Conservation (phyloP, 2,888 invertebrate genomes). For the Temnothorax unifasciatus region DNA sequence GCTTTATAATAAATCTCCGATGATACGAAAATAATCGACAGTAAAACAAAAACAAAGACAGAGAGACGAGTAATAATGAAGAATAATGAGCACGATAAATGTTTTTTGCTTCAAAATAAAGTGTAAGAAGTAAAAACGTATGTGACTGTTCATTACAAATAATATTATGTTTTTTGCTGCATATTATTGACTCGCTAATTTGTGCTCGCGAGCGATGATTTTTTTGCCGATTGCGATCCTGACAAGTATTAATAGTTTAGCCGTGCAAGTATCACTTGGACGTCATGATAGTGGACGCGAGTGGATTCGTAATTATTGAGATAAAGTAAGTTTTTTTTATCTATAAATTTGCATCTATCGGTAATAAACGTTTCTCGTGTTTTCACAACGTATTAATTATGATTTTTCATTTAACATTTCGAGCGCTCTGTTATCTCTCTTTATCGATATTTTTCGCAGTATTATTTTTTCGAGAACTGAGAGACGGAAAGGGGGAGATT, state of each 20-base stretch:
- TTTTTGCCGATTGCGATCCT: slow-evolving; percentile 5
- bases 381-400: neutral
- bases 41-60: neutral
- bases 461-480: neutral
- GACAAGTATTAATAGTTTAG: slow-evolving; percentile 11
- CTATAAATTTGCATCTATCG: neutral
- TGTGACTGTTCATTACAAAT: neutral
- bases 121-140: neutral
- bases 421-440: neutral
- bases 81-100: neutral
- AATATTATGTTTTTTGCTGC: neutral
- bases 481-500: neutral
- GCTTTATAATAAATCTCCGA: neutral
- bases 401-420: neutral
- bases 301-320: slow-evolving; percentile 27
- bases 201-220: neutral
- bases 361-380: neutral
- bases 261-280: neutral
- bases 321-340: slow-evolving; percentile 19
- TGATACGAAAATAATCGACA: neutral
- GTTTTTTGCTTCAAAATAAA: neutral
- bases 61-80: neutral
- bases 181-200: slow-evolving; percentile 11
- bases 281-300: neutral
- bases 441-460: too few relatives aligned